Evolutionary conservation across 2,888 invertebrate genomes (phyloP), one percentile per base, ranked within the genome.

Genomic region (Sussaba pulchella): DNA sequence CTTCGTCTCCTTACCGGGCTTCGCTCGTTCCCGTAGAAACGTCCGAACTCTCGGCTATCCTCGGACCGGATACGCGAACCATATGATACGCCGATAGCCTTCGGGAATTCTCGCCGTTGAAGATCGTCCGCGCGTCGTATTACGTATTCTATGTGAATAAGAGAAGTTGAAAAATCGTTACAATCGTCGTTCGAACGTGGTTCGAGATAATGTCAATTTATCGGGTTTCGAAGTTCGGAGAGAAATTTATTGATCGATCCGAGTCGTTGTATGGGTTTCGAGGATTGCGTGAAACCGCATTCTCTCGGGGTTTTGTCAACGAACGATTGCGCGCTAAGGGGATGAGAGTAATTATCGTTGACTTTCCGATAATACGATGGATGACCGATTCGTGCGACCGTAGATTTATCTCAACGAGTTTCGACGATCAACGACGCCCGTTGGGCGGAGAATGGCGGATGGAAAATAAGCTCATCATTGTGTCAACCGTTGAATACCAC

Each of bases 21-120:
- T 10, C 45, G 17, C 47, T 47, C 52, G 36, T 69, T 31, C 45
- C 31, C 41, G 57, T 64, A 64, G 67, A 72, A 47, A 77, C 43
- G 10, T 63, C 19, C 31, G 19, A 10, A 21, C 39, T 59, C 5
- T 69, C 57, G 47, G 19, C 43, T 41, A 71, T n/a, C n/a, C n/a
- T n/a, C n/a, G n/a, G n/a, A n/a, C n/a, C n/a, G n/a, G n/a, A n/a
- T n/a, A 76, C 67, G 64, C 77, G 81, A 69, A 64, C 77, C 76
- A 69, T 66, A 63, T 81, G 77, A 81, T 81, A 81, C n/a, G n/a
- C 73, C 77, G 77, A 81, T 76, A 73, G 77, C 81, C 73, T 50
- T 69, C 57, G 41, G 69, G 77, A 81, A 81, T 77, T 64, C 64
- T 57, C 41, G 70, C 67, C 21, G n/a, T n/a, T n/a, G n/a, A n/a